Evolutionary conservation across 2,113 vertebrate genomes (phyloP).

Genomic region (Campylomormyrus tamandua): DNA sequence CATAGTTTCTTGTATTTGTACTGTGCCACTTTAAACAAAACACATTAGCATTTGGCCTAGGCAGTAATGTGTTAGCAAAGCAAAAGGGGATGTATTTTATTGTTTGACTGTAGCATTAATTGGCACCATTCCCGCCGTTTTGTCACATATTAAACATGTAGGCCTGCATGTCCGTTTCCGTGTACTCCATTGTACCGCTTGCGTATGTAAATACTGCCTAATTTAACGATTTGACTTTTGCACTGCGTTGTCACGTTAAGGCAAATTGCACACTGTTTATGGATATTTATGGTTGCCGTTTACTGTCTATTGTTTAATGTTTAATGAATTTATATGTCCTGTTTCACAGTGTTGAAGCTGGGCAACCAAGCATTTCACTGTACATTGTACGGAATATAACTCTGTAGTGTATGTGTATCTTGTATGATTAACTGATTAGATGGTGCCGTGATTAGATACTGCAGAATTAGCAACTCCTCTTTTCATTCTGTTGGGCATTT

Average conservation of each 20-base stretch:
- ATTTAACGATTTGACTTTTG: background rate
- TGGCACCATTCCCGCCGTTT: no score
- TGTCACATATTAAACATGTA: no score
- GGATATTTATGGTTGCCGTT: background rate
- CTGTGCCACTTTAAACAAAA: background rate
- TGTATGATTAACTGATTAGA: background rate
- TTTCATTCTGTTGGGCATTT: background rate
- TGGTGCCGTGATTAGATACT: background rate
- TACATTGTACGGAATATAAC: background rate
- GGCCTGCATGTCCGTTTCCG: background rate
- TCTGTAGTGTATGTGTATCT: background rate
- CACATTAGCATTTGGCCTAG: background rate
- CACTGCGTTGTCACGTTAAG: background rate
- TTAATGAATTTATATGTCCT: background rate
- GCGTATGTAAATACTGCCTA: background rate
- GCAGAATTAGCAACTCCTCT: background rate
- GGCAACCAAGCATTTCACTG: background rate
- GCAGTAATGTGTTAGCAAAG: background rate
- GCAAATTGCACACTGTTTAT: background rate
- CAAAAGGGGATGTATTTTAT: background rate
- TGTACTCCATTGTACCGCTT: background rate
- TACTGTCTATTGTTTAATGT: background rate
- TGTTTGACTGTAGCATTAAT: background rate
- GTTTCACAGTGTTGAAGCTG: no score
- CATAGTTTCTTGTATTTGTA: background rate